A percentile compares a stretch with the other conserved stretches of the same genome.
phyloP scores from a whole-genome alignment of 53 echinoderm and acorn worm species.

The Arbacia lixula region DNA sequence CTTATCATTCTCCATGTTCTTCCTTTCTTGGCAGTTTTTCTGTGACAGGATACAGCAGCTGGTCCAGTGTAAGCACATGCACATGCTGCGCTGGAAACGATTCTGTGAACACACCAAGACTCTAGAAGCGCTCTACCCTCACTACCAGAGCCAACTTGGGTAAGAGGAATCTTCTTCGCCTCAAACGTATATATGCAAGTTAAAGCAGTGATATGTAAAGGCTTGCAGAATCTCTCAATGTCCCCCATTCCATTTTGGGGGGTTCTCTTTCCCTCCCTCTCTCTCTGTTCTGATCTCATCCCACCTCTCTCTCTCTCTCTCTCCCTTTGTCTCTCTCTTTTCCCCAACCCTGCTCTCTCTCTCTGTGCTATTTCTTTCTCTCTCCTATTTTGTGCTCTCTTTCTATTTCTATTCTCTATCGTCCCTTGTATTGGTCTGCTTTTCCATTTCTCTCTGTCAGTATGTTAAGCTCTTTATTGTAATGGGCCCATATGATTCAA shows the following conservation, averaged over 20 bases:
- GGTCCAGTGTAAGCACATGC: slow-evolving; percentile 98
- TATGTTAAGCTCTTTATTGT: too few species aligned
- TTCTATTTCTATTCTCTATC: too few species aligned
- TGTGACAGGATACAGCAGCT: slow-evolving; percentile 95
- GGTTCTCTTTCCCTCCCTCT: not conserved
- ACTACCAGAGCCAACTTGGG: slow-evolving; percentile 93
- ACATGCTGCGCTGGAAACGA: slow-evolving; percentile 97
- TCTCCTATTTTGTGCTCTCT: not conserved
- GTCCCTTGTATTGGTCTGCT: too few species aligned
- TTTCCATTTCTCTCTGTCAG: too few species aligned
- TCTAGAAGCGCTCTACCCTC: slow-evolving; percentile 88
- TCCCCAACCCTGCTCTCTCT: not conserved
- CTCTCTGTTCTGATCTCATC: not conserved
- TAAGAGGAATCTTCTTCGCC: slow-evolving; percentile 57
- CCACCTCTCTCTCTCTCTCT: not conserved
- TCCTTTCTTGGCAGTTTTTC: slow-evolving; percentile 72
- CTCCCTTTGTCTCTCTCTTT: not conserved
- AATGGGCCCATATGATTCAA: too few species aligned
- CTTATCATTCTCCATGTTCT: not conserved
- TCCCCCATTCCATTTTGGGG: too few species aligned
- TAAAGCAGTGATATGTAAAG: too few species aligned
- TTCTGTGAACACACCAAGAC: slow-evolving; percentile 98
- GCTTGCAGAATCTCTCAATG: too few species aligned
- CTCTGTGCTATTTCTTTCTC: not conserved
- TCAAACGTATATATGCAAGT: too few species aligned